Evolutionary conservation across 2,797 vertebrate species (phyloP).

Genomic region (Bryconaethiops microstoma): DNA sequence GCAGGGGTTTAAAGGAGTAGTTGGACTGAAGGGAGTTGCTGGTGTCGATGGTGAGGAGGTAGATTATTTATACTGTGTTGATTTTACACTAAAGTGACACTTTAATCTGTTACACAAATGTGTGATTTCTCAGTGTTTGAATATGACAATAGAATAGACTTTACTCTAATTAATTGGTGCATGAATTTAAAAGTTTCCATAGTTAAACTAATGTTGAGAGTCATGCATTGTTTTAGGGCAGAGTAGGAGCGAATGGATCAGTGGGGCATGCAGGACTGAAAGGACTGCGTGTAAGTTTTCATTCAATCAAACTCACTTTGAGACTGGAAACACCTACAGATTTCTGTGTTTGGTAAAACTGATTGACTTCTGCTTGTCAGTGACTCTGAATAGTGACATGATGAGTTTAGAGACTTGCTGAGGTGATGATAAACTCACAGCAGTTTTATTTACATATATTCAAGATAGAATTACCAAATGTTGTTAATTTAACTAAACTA

Average conservation of each 20-base stretch:
- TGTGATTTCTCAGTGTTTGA: too few relatives aligned
- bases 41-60: slow-evolving; percentile 87
- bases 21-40: slow-evolving; percentile 70
- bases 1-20: slow-evolving; percentile 72
- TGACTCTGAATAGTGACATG: too few relatives aligned
- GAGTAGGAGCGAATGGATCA: slow-evolving; percentile 63
- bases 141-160: neutral
- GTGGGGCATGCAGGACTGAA: slow-evolving; percentile 65
- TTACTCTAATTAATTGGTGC: neutral
- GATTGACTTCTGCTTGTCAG: too few relatives aligned
- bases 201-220: slow-evolving; percentile 10
- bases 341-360: too few relatives aligned
- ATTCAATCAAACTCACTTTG: neutral
- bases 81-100: slow-evolving; percentile 28
- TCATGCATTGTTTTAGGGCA: slow-evolving; percentile 69
- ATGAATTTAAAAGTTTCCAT: neutral
- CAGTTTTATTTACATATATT: too few relatives aligned
- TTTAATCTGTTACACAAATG: too few relatives aligned
- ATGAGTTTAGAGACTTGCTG: too few relatives aligned
- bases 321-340: too few relatives aligned
- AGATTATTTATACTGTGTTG: slow-evolving; percentile 73
- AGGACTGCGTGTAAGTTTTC: slow-evolving; percentile 70
- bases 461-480: too few relatives aligned
- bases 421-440: too few relatives aligned
- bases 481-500: neutral